Base-by-base conservation (phyloP, 2,113 vertebrate species). In the Riparia riparia region DNA sequence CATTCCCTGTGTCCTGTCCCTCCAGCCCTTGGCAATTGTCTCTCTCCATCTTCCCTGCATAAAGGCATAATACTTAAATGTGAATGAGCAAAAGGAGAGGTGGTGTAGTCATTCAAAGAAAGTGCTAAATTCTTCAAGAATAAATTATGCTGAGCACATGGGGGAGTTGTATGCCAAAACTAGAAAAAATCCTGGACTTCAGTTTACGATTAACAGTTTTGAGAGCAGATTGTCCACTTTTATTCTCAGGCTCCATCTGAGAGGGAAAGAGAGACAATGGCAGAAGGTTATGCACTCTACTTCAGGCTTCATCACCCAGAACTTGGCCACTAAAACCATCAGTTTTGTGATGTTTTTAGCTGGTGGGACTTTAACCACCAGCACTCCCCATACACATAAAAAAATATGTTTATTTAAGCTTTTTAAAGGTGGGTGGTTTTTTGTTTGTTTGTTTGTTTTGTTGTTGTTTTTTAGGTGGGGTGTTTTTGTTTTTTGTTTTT, bases 271-370 rank as follows among this genome's bases (percentile, higher is more conserved):
- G 26, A 42, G 17, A n/a, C 7, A 31, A 29, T 6, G 6, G 28
- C 28, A 39, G 13, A 17, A 51, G 5, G 5, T 73, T 0, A 0
- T 4, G 1, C 7, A 5, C 44, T 51, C 24, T 17, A 5, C 25
- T 37, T 13, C 17, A 14, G 20, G 17, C 16, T 69, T 10, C 24
- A 15, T 57, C 31, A 44, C 16, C 58, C 53, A 32, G 4, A 57
- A 47, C 14, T 17, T 11, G 6, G 7, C 10, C 17, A 7, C 17
- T 28, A 21, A 57, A 68, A 41, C 3, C 15, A 45, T 4, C 21
- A 22, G n/a, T 54, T 31, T 31, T 31, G 10, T 31, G 29, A 31
- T 31, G 53, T 11, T 31, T 54, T 54, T 54, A 53, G 53, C 29
- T 19, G 29, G 53, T 54, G 26, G 14, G 11, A 9, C 2, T 82